These are phyloP conservation scores for Antennarius maculatus DNA, from an alignment of 2,797 vertebrate genomes.

Conservation along the genomic window DNA sequence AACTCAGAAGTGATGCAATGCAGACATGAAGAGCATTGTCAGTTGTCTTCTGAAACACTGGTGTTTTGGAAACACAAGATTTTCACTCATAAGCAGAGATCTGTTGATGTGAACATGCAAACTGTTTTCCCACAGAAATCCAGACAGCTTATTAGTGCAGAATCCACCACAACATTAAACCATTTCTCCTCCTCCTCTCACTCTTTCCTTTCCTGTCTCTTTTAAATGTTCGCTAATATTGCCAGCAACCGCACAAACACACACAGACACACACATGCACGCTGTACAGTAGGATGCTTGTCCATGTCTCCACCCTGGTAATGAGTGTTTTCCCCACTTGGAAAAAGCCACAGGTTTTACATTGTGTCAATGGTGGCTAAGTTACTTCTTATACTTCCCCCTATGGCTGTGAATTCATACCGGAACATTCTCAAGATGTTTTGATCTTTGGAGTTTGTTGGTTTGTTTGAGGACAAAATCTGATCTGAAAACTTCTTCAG, in stretches of 20 bases:
- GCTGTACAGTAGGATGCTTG: conserved; percentile 23
- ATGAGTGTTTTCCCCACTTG: conserved; percentile 13
- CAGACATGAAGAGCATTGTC: neutral
- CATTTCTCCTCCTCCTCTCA: conserved; percentile 30
- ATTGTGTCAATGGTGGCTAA: conserved; percentile 12
- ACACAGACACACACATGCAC: neutral
- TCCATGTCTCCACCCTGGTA: conserved; percentile 14
- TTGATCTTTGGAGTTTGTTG: neutral
- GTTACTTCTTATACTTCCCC: neutral
- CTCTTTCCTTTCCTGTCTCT: conserved; percentile 36
- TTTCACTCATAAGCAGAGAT: neutral
- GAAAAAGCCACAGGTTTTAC: conserved; percentile 23
- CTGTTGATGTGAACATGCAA: conserved; percentile 11
- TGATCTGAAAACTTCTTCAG: too few relatives aligned
- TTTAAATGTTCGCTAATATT: conserved; percentile 14
- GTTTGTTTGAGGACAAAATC: neutral
- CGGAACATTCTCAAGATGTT: neutral
- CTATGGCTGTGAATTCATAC: neutral
- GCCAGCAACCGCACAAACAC: conserved; percentile 22
- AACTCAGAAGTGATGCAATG: neutral
- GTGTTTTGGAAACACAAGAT: neutral
- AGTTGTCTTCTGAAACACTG: neutral
- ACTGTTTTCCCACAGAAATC: conserved; percentile 27
- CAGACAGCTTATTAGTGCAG: conserved; percentile 19
- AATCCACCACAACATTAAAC: conserved; percentile 19